A percentile compares a stretch with the other conserved stretches of the same genome.
Evolutionary conservation across 2,888 invertebrate species (phyloP).

Genomic region (Antheraea assamensis): DNA sequence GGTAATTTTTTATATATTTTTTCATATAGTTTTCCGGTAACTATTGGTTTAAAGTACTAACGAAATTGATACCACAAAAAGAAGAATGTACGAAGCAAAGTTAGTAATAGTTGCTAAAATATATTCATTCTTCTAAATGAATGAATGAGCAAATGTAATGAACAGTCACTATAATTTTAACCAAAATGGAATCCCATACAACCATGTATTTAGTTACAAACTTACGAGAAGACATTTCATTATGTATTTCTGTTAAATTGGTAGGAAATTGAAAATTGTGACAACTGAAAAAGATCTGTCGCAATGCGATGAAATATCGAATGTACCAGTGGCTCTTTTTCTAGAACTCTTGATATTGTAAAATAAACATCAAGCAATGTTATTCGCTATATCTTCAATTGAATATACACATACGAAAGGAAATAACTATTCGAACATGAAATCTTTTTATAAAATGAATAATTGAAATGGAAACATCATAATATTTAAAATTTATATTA

Average conservation of each 20-base stretch:
- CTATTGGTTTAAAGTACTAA: too few species aligned
- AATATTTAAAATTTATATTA: too few species aligned
- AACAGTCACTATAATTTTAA: not conserved
- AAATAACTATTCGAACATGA: not conserved
- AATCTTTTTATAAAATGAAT: not conserved
- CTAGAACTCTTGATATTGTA: not conserved
- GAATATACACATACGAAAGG: not conserved
- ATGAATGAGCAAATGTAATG: not conserved
- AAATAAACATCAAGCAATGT: not conserved
- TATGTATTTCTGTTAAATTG: conserved; percentile 6
- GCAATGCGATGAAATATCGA: conserved; percentile 21
- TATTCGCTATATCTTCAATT: not conserved
- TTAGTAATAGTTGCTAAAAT: not conserved
- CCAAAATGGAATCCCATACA: not conserved
- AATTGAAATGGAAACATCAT: too few species aligned
- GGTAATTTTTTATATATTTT: too few species aligned
- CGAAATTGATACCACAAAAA: not conserved
- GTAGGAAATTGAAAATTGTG: conserved; percentile 42
- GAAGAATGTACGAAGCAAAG: not conserved
- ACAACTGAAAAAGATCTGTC: conserved; percentile 31
- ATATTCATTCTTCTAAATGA: not conserved
- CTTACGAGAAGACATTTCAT: not conserved
- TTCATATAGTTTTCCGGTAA: too few species aligned
- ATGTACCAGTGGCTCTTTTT: not conserved
- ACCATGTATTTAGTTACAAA: not conserved